Evolutionary conservation across 1,140 invertebrate genomes (phyloP).

Genomic region (Eumeta japonica): DNA sequence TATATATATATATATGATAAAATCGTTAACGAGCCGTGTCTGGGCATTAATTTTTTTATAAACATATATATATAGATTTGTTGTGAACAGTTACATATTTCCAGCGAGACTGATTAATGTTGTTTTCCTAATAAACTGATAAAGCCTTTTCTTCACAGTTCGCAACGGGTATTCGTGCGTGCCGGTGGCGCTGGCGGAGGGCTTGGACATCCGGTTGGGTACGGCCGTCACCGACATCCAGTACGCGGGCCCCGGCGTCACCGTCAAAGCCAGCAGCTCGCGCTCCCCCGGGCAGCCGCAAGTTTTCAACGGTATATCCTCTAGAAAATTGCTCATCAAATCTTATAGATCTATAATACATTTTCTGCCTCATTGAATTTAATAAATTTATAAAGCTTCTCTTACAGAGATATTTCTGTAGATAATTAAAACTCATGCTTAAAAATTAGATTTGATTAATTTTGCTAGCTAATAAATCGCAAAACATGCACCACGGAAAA

Average conservation of each 20-base stretch:
- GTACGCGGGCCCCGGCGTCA: conserved; percentile 75
- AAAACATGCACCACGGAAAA: too few species aligned
- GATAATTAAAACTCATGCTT: neutral
- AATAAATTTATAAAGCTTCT: neutral
- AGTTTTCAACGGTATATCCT: conserved; percentile 45
- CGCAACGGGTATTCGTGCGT: conserved; percentile 97
- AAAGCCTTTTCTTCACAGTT: conserved; percentile 70
- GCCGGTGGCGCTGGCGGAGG: conserved; percentile 89
- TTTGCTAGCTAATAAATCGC: neutral
- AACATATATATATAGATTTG: too few species aligned
- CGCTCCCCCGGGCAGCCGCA: conserved; percentile 58
- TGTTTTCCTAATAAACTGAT: too few species aligned
- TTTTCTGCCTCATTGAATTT: too few species aligned
- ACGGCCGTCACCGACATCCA: conserved; percentile 85
- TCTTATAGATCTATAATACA: too few species aligned
- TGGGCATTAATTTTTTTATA: too few species aligned
- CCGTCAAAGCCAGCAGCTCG: conserved; percentile 76
- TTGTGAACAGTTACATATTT: too few species aligned
- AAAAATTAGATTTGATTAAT: neutral
- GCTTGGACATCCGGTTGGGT: conserved; percentile 89
- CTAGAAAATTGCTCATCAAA: too few species aligned
- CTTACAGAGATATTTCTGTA: neutral
- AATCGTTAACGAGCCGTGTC: too few species aligned
- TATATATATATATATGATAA: too few species aligned
- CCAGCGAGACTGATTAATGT: too few species aligned